Evolutionary conservation across 2,888 invertebrate species (phyloP).

Genomic region (Calameuta filiformis): DNA sequence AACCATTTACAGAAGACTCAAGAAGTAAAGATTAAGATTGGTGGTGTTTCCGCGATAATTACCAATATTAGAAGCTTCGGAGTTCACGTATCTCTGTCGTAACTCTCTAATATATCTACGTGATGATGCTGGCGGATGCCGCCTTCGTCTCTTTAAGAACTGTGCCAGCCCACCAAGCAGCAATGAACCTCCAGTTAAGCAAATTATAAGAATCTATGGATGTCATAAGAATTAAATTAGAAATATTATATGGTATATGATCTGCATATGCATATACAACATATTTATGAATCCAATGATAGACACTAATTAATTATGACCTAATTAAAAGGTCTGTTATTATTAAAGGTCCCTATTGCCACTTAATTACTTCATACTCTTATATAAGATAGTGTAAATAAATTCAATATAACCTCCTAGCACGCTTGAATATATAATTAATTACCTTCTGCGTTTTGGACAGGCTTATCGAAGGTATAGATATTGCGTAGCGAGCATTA

Average conservation of each 20-base stretch:
- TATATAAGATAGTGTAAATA: constrained; percentile 23
- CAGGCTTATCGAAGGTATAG: constrained; percentile 67
- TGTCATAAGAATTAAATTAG: constrained; percentile 19
- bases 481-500: constrained; percentile 47
- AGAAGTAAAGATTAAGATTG: background rate
- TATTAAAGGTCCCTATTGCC: background rate
- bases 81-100: constrained; percentile 54
- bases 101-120: constrained; percentile 51
- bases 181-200: constrained; percentile 81
- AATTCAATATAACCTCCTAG: constrained; percentile 35
- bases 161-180: constrained; percentile 86
- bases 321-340: background rate
- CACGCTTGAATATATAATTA: constrained; percentile 17
- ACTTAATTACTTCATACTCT: constrained; percentile 32
- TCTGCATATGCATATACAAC: constrained; percentile 7
- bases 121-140: constrained; percentile 55
- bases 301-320: background rate
- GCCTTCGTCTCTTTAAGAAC: constrained; percentile 76
- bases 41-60: constrained; percentile 20
- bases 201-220: constrained; percentile 76
- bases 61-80: constrained; percentile 61
- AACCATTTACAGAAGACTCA: background rate
- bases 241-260: constrained; percentile 2
- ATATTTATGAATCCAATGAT: constrained; percentile 12
- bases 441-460: constrained; percentile 79